Base-by-base conservation (phyloP, 2,797 vertebrate species). In the Microctenopoma stevenorrisi region DNA sequence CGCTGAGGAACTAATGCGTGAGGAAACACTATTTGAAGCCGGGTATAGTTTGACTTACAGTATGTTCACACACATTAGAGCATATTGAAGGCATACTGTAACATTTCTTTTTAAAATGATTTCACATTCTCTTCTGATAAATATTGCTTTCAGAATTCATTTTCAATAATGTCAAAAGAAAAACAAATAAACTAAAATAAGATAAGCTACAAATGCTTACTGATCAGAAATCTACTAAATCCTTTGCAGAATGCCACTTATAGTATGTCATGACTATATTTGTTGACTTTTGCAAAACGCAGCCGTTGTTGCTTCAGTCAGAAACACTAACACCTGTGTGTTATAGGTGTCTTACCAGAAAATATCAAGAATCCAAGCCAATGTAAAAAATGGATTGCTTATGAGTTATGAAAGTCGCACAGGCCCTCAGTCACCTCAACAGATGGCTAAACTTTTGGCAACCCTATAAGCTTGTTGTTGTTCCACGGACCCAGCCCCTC, bases 381-480 rank as follows among this genome's bases (percentile, higher is more conserved):
- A 35, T 7, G 4, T 4, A 42, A 28, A 35, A 54, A 13, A 49
- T 37, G 72, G 48, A 60, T 48, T 52, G n/a, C 13, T 37, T 18
- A 16, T 55, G 43, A 62, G 54, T 37, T 18, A 16, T 55, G 43
- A 62, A 57, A 72, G 54, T 40, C 57, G 50, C 44, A 59, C 28
- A 37, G 9, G 40, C 28, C 52, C 48, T 68, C 40, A 26, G 56
- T 74, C 58, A 76, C 58, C 42, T 71, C 48, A 54, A 54, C 48
- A 58, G 64, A 81, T 67, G 51, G 16, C 49, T 79, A 77, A 70
- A 86, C 78, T 74, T 86, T 72, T 82, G 56, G 56, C 76, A 78
- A 78, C 60, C 74, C 44, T 30, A 30, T 75, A 79, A 90, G 76
- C 82, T 63, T 79, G 77, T 75, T 81, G 66, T 82, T 74, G 70